Conservation (phyloP, 2,113 vertebrate genomes). For the Haliaeetus leucogaster region DNA sequence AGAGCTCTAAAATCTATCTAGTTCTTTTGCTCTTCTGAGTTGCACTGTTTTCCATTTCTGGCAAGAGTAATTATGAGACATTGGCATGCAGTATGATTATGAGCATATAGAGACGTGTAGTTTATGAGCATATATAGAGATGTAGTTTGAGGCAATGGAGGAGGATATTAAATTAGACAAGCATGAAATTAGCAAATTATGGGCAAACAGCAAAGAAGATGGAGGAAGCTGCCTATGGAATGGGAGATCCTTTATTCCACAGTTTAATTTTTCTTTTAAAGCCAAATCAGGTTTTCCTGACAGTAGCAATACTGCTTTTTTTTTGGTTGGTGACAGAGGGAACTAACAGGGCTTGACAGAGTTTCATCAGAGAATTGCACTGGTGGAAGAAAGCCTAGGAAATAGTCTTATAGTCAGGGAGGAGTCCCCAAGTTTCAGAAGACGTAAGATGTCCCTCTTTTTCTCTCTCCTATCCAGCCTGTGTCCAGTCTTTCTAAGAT, state of each 20-base stretch:
- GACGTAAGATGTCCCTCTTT: not conserved
- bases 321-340: not conserved
- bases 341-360: not conserved
- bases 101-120: not conserved
- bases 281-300: not conserved
- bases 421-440: not conserved
- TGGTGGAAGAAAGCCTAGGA: not conserved
- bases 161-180: slow-evolving; percentile 26
- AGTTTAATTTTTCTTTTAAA: not conserved
- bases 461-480: not conserved
- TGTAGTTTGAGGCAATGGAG: not conserved
- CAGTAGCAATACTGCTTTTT: not conserved
- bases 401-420: not conserved
- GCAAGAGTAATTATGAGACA: not conserved
- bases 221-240: not conserved
- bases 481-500: not conserved
- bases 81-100: not conserved
- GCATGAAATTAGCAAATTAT: slow-evolving; percentile 23
- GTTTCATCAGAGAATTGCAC: not conserved
- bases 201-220: not conserved
- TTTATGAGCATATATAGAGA: not conserved
- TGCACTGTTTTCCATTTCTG: not conserved
- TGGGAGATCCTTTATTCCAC: not conserved
- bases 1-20: not conserved
- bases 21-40: not conserved